These are phyloP conservation scores for Lethrus apterus DNA, from an alignment of 1,140 invertebrate species.

Conservation along the genomic window DNA sequence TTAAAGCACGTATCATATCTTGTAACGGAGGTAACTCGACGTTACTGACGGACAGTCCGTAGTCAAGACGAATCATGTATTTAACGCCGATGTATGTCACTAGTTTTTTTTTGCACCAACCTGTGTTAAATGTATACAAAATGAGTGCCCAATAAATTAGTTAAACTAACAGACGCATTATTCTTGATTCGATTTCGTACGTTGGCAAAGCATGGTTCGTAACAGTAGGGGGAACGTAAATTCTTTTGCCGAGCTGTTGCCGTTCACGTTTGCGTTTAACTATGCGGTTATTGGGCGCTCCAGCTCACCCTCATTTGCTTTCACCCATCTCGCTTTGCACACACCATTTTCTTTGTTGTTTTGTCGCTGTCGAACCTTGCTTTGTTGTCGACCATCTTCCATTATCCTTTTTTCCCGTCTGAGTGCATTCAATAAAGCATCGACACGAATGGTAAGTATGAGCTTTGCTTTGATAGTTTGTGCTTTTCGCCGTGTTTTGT, in stretches of 20 bases:
- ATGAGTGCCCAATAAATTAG: conserved; percentile 53
- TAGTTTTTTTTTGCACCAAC: conserved; percentile 37
- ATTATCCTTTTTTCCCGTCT: conserved; percentile 11
- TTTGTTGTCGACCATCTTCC: conserved; percentile 32
- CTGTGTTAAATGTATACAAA: conserved; percentile 26
- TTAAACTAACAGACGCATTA: conserved; percentile 40
- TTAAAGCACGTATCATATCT: no score
- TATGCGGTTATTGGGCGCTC: conserved; percentile 38
- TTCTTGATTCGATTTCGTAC: background rate
- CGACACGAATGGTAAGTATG: conserved; percentile 11
- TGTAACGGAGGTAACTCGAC: no score
- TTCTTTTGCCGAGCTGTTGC: background rate
- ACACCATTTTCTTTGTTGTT: conserved; percentile 31
- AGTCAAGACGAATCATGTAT: no score
- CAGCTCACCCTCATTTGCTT: conserved; percentile 30
- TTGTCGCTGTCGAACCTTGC: conserved; percentile 41
- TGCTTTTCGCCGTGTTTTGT: no score
- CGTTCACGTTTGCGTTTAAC: conserved; percentile 18
- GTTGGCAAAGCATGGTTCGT: conserved; percentile 41
- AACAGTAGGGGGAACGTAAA: background rate
- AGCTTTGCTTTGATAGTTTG: conserved; percentile 16
- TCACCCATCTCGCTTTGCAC: conserved; percentile 30
- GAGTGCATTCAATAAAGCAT: background rate
- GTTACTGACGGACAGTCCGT: no score
- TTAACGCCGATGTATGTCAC: conserved; percentile 25